Base-by-base conservation (phyloP, 2,888 invertebrate species). In the Cephus rjabovi region DNA sequence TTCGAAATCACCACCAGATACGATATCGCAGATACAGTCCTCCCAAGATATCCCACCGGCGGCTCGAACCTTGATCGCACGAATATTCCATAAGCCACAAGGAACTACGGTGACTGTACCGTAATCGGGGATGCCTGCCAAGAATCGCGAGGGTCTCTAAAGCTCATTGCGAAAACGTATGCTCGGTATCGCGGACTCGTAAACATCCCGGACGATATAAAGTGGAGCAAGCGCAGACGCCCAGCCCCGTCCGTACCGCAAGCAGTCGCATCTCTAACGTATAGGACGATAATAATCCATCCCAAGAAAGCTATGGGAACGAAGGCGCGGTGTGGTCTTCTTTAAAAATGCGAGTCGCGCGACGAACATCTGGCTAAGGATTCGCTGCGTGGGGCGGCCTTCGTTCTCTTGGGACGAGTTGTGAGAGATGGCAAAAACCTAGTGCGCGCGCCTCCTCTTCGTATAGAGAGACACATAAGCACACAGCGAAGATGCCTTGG, bases 151-250 rank as follows among this genome's bases (percentile, higher is more conserved):
- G 86, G 84, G 56, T 56, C 56, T 82, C 83, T 89, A 89, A 87
- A 86, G 86, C 83, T 84, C 90, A 86, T 89, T 86, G 88, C 87
- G 87, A 90, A 90, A 90, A 89, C 88, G 88, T 90, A 40, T 40
- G 15, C 40, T 40, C 6, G 40, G 15, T 40, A 15, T 15, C 6
- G 40, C 15, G 23, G 56, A 56, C 56, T 56, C 23, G 56, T 56
- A 56, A 56, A 56, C 56, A 56, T 56, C 56, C 15, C 23, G 23
- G 23, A 56, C 56, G 56, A 56, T 56, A 56, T 56, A 23, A 56
- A 56, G 56, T 56, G 56, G 56, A 56, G 56, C 56, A 23, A 23
- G 56, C 23, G 56, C 56, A 9, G 9, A 56, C 23, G 23, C 23
- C 2, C 56, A 23, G 23, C 56, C 15, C 1, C 56, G 23, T 56